Base-by-base conservation (phyloP, 2,113 vertebrate species). In the Cathartes aura region DNA sequence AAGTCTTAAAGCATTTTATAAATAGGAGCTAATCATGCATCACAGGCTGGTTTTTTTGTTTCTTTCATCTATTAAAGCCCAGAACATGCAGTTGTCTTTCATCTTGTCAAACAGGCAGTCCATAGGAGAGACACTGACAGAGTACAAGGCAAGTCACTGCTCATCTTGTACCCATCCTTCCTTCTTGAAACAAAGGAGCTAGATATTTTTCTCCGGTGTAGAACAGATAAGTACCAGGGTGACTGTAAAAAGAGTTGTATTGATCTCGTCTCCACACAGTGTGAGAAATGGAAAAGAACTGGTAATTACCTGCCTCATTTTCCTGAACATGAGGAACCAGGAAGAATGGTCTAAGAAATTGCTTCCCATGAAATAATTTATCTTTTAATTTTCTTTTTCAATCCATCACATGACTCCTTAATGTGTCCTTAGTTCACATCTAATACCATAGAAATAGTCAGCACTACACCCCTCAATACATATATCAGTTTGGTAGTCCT, bases 221-320 rank as follows among this genome's bases (percentile, higher is more conserved):
- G 88, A 58, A 71, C 20, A 58, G 53, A 21, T 32, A 66, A 88
- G 50, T 64, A 73, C 13, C 21, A 63, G 40, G 15, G 13, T 90
- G 70, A 64, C 53, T 67, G 30, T 62, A 74, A 58, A 50, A 94
- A 71, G 48, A 85, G 21, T 63, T 83, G 20, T 81, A 90, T 95
- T 92, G 88, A 89, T 93, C 55, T 59, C 38, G 15, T 89, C 63
- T 90, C 67, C 38, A 63, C 45, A 32, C 5, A 15, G 11, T 43
- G 8, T 87, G 75, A 96, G 88, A 94, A 94, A 76, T 71, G 45
- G 38, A 78, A 80, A 87, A 95, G 50, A 55, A 27, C 23, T 58
- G 15, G 15, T 92, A 93, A 96, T 95, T 86, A 74, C 64, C 58
- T 82, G 62, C 66, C 62, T 96, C 68, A 78, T 93, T 93, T 87